Base-by-base conservation (phyloP, 2,888 invertebrate genomes). In the Microctonus brassicae region DNA sequence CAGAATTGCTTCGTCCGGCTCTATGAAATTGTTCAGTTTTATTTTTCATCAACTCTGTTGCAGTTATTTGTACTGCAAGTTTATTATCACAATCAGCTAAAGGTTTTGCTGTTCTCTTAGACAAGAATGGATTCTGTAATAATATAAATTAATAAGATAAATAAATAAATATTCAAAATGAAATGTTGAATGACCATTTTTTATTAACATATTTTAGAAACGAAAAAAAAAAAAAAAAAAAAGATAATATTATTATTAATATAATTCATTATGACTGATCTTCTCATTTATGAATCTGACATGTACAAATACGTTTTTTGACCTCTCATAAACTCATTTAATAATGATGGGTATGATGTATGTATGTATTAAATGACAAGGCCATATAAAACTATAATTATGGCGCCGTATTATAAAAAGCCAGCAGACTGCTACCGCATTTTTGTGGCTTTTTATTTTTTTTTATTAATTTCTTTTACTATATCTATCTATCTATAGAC, bases 1-100 rank as follows among this genome's bases (percentile, higher is more conserved):
- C 94, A 9, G 94, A 95, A 84, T 94, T 92, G 17, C 94, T 94
- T 62, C 94, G 89, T 2, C 93, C 93, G 42, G 91, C 89, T 58
- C 89, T 88, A 64, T 90, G 89, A 76, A 92, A 91, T 77, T 89
- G 88, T 69, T 90, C 88, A 1, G 89, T 82, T 52, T 89, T 86
- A 4, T 87, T 88, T 11, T 88, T 87, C 53, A 87, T 83, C 62
- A 64, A 57, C 66, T 78, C 77, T 24, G 17, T 7, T n/a, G 20
- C 6, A 47, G 17, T 47, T 47, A 63, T 71, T 66, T 65, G 66
- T 22, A 70, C n/a, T n/a, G n/a, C 52, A 55, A 73, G 70, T 69
- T 73, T 72, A 65, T 70, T 70, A 70, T 75, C 61, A 55, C 47
- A 74, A 6, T 76, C 53, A 11, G 74, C 64, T 9, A 78, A 69